Base-by-base conservation (phyloP, 2,888 invertebrate species). In the Dastarcus helophoroides region DNA sequence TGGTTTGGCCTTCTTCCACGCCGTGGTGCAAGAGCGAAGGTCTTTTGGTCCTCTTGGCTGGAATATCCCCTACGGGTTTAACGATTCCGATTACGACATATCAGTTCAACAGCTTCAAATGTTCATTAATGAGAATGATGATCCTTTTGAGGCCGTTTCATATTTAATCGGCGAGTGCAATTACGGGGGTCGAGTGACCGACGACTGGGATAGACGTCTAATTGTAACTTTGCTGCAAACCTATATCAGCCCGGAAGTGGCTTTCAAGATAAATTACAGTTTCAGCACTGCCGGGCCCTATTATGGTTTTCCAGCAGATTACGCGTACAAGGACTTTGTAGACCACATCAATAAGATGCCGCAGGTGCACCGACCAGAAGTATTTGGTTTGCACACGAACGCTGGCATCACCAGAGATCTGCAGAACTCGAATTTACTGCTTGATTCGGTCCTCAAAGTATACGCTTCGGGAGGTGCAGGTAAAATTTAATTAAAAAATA, bases 101-200 rank as follows among this genome's bases (percentile, higher is more conserved):
- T 84, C 85, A 2, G 71, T 82, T n/a, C 72, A 79, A 63, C 86
- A 88, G 56, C 62, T 85, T 13, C 25, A 82, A 65, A 79, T 82
- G 72, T 84, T 83, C 56, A 69, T 85, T 31, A 82, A 81, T 51
- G 81, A 85, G 49, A 81, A 78, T 50, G 72, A 76, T 25, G 74
- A 79, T 41, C 84, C 85, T 21, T 88, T 79, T 47, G 83, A 84
- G 38, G 90, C 90, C 9, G 76, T 91, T 40, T 71, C 74, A 26
- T 91, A 91, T 62, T 66, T 91, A 54, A 53, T 55, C 22, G 90
- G 90, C 1, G 91, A 90, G 63, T 93, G 93, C 54, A 86, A 88
- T 63, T 89, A 89, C 48, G 88, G 88, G 4, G 88, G 88, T 12
- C 67, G 86, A 48, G 85, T 89, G 1, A 86, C 85, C 0, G 88